A percentile compares a stretch with the other conserved stretches of the same genome.
Conservation (phyloP, 2,888 invertebrate genomes). For the Diadromus collaris region DNA sequence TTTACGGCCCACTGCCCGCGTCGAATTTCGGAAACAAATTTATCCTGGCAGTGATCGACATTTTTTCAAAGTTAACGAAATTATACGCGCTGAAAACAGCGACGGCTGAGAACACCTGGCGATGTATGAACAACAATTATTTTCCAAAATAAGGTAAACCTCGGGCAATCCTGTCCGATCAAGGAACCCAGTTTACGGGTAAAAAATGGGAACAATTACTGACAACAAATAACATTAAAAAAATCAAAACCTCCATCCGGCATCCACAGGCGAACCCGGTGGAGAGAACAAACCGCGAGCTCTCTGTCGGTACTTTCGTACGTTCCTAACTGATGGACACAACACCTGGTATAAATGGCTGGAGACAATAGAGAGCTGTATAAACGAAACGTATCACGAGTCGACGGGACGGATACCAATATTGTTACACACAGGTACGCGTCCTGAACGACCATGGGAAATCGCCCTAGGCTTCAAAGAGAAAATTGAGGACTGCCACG, state of each 20-base stretch:
- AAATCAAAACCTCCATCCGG: too few species aligned
- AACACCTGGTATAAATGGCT: slow-evolving; percentile 43
- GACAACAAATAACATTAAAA: slow-evolving; percentile 14
- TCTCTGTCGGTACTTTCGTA: slow-evolving; percentile 23
- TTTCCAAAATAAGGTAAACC: slow-evolving; percentile 31
- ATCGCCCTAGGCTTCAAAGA: not conserved
- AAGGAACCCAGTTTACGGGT: too few species aligned
- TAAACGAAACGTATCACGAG: slow-evolving; percentile 19
- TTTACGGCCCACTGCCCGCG: slow-evolving; percentile 52
- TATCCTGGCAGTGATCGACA: slow-evolving; percentile 54
- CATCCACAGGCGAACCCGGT: slow-evolving; percentile 54
- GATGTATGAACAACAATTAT: not conserved
- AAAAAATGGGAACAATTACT: slow-evolving; percentile 28
- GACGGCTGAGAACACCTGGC: not conserved
- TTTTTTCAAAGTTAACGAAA: slow-evolving; percentile 56
- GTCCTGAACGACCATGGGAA: not conserved
- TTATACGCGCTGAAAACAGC: slow-evolving; percentile 57
- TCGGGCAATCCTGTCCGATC: slow-evolving; percentile 14
- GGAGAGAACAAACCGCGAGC: slow-evolving; percentile 37
- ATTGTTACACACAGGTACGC: not conserved
- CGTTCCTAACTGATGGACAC: slow-evolving; percentile 24
- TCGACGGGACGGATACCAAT: not conserved
- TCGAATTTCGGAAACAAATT: slow-evolving; percentile 33
- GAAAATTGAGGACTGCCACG: not conserved
- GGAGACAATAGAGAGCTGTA: slow-evolving; percentile 21